Percentiles rank a stretch among this genome's conserved stretches.
Evolutionary conservation across 2,113 vertebrate genomes (phyloP).

Genomic region (Corythornis cristatus): DNA sequence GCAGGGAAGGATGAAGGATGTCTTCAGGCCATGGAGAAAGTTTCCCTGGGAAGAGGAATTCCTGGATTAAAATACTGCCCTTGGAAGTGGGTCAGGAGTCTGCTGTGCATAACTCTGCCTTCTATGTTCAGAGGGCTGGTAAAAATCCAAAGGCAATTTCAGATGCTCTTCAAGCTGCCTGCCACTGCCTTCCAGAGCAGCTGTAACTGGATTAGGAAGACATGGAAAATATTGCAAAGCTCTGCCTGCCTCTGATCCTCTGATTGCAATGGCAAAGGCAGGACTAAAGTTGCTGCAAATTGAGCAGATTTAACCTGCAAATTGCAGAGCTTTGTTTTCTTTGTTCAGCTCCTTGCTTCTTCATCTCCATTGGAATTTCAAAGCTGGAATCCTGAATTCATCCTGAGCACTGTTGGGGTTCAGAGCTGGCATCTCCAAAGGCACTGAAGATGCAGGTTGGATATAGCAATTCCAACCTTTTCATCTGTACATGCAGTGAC

Average conservation of each 20-base stretch:
- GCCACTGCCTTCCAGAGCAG: constrained; percentile 37
- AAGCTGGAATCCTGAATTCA: not conserved
- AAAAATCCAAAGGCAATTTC: constrained; percentile 40
- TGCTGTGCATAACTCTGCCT: constrained; percentile 35
- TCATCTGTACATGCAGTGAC: not conserved
- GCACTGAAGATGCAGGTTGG: not conserved
- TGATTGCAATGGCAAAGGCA: constrained; percentile 15
- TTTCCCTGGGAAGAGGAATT: not conserved
- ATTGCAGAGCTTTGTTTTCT: not conserved
- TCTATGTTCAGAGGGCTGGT: constrained; percentile 17
- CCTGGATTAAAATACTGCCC: constrained; percentile 10
- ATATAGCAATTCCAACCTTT: not conserved
- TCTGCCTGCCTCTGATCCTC: not conserved
- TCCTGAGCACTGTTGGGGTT: not conserved
- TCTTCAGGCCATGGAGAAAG: not conserved
- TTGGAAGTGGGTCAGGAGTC: not conserved
- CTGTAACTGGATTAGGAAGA: constrained; percentile 58
- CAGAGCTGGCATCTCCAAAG: not conserved
- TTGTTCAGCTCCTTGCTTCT: not conserved
- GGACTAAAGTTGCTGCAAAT: not conserved
- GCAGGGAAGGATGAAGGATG: not conserved
- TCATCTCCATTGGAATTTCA: not conserved
- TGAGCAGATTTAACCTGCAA: not conserved
- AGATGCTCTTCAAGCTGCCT: not conserved
- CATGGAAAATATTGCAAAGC: constrained; percentile 53